Evolutionary conservation across 2,888 invertebrate genomes (phyloP), one percentile per base, ranked within the genome.

Genomic region (Parnassius mnemosyne): DNA sequence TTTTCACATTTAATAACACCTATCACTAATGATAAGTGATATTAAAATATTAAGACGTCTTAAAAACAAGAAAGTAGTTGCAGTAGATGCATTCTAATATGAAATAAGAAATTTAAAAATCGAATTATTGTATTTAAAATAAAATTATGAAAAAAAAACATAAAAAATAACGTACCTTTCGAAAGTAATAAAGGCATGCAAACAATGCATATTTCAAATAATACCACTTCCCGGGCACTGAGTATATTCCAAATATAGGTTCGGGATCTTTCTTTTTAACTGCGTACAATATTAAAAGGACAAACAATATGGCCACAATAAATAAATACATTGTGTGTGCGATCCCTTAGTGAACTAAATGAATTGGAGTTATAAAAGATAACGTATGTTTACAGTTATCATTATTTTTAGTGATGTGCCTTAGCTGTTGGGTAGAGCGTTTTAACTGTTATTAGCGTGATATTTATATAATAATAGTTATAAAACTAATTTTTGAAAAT

Each of bases 151-250:
- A 12, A n/a, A 46, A 11, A 44, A 12, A 1, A 3, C n/a, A 46
- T 10, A 10, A 34, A 42, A 60, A 53, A 50, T 11, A 53, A 72
- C 91, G 88, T 68, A 93, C 90, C 87, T 93, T 92, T 75, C 94
- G 84, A 64, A 92, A 80, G 71, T 87, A 89, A 68, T 94, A 87
- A 5, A 94, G 63, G 11, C 85, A 68, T 5, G 89, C 85, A 69
- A 95, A 94, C 12, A 89, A 47, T 0, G 78, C 79, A 81, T 94
- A 94, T 80, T 95, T 95, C 43, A 94, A 57, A 65, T 89, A 90
- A 77, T 93, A 95, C 93, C 93, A 94, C 80, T 93, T 93, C 34
- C 94, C 94, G 0, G 92, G 92, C 64, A 92, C 92, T 0, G 87
- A 82, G 73, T 95, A 95, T 0, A 94, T 81, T 1, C 93, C 94